A percentile compares a stretch with the other conserved stretches of the same genome.
phyloP scores from a whole-genome alignment of 2,113 vertebrate species.

The Tretioscincus oriximinensis region DNA sequence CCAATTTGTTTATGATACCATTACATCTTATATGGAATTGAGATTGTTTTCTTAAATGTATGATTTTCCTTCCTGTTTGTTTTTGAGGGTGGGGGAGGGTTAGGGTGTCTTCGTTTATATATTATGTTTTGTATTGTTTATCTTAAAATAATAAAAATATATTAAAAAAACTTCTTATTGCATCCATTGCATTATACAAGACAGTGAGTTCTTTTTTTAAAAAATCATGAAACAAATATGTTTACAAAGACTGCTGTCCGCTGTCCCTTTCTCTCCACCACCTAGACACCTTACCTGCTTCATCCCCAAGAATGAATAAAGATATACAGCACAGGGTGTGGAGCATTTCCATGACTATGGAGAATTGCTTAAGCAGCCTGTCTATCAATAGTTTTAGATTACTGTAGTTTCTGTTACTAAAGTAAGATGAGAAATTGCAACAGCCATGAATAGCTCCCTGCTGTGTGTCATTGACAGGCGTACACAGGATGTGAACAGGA shows the following conservation, averaged over 20 bases:
- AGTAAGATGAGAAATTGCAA: not conserved
- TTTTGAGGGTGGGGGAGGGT: no score
- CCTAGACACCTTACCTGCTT: not conserved
- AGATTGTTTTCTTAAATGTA: no score
- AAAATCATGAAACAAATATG: not conserved
- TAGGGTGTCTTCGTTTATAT: no score
- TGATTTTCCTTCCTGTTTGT: no score
- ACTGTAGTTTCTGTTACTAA: not conserved
- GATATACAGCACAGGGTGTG: not conserved
- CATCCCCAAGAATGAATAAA: not conserved
- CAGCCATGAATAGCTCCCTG: constrained; percentile 1
- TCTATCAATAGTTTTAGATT: not conserved
- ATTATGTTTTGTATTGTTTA: no score
- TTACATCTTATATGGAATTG: no score
- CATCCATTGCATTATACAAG: not conserved
- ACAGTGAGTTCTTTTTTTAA: not conserved
- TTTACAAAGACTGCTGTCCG: not conserved
- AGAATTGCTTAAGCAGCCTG: not conserved
- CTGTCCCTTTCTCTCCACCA: fast-evolving
- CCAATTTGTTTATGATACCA: no score
- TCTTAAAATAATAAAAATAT: no score
- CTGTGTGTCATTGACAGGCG: not conserved
- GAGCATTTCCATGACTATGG: not conserved
- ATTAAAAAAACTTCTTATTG: no score
- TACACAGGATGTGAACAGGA: not conserved